Conservation (phyloP, 2,888 invertebrate genomes). For the Timema podura region DNA sequence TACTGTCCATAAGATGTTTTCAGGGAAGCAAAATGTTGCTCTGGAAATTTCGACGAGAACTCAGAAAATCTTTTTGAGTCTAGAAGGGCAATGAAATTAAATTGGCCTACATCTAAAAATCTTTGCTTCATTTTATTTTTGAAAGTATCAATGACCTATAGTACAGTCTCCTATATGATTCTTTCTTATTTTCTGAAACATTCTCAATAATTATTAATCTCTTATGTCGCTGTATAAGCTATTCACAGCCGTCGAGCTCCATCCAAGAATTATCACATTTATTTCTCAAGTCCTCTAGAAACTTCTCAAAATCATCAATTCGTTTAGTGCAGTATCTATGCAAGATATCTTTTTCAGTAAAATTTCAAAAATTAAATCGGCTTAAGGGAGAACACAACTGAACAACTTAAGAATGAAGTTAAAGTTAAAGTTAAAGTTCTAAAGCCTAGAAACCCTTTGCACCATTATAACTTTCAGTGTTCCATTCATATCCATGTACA, state of each 20-base stretch:
- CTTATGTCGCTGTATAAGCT: background rate
- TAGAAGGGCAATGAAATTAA: slow-evolving; percentile 7
- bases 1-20: slow-evolving; percentile 1
- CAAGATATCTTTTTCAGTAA: background rate
- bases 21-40: background rate
- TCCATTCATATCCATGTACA: slow-evolving; percentile 15
- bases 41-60: background rate
- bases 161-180: slow-evolving; percentile 7
- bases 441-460: slow-evolving; percentile 6
- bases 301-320: background rate
- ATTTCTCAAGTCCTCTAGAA: background rate
- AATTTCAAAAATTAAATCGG: background rate
- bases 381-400: background rate
- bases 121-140: slow-evolving; percentile 9
- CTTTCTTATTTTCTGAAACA: slow-evolving; percentile 7
- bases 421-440: slow-evolving; percentile 11
- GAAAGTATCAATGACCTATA: slow-evolving; percentile 14
- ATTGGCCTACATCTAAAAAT: slow-evolving; percentile 7
- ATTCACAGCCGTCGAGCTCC: background rate
- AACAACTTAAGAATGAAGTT: slow-evolving; percentile 14
- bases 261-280: background rate
- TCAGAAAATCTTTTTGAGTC: background rate
- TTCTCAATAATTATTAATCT: slow-evolving; percentile 4
- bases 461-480: background rate
- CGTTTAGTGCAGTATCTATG: slow-evolving; percentile 13